These are phyloP conservation scores for Saccostrea echinata DNA, from an alignment of 1,140 invertebrate genomes.

Conservation along the genomic window DNA sequence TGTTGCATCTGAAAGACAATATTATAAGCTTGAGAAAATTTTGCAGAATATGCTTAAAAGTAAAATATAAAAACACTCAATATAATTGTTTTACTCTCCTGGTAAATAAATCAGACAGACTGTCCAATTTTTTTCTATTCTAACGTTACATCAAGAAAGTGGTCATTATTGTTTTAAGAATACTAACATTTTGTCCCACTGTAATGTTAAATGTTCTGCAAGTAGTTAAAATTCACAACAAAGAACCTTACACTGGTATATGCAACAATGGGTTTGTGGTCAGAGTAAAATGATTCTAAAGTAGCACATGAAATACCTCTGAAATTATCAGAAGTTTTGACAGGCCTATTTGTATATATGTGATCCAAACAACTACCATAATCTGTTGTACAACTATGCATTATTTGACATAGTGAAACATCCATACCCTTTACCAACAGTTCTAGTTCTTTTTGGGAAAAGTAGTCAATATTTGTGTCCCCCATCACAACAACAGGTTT, in stretches of 20 bases:
- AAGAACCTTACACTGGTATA: conserved; percentile 5
- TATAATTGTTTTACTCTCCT: background rate
- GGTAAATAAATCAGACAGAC: background rate
- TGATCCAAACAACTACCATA: conserved; percentile 43
- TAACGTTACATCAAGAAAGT: background rate
- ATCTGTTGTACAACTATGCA: conserved; percentile 14
- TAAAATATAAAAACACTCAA: background rate
- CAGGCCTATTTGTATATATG: background rate
- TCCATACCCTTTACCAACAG: background rate
- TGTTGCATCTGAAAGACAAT: conserved; percentile 7
- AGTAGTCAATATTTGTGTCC: background rate
- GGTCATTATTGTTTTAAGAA: background rate
- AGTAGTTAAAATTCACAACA: background rate
- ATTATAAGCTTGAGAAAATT: too few relatives aligned
- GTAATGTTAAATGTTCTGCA: background rate
- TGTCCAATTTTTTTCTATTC: background rate
- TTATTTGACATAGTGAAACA: background rate
- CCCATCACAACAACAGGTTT: background rate
- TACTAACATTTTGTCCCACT: background rate
- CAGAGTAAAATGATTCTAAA: conserved; percentile 39
- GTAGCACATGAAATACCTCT: conserved; percentile 25
- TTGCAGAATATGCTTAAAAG: background rate
- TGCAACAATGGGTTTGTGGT: conserved; percentile 39
- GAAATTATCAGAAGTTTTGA: background rate
- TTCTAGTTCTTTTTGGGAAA: background rate